Evolutionary conservation across 2,797 vertebrate genomes (phyloP).

Genomic region (Tokudaia tokunoshimensis): DNA sequence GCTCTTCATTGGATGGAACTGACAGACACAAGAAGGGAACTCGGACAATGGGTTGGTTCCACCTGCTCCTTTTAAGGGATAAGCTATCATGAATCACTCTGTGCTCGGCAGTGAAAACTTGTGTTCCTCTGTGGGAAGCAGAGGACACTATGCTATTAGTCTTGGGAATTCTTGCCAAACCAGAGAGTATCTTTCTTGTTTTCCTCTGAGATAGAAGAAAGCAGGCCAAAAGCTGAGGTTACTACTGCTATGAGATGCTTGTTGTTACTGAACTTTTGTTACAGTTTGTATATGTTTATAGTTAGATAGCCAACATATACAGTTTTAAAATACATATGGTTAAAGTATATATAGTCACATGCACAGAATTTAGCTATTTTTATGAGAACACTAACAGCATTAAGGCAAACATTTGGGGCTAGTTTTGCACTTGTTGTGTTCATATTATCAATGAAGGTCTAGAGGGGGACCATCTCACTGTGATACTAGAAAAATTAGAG

Average conservation of each 20-base stretch:
- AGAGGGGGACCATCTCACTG: not conserved
- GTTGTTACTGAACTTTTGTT: slow-evolving; percentile 60
- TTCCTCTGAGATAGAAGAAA: slow-evolving; percentile 28
- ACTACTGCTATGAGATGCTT: slow-evolving; percentile 57
- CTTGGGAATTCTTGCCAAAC: slow-evolving; percentile 59
- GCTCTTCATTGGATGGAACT: slow-evolving; percentile 59
- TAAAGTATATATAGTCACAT: not conserved
- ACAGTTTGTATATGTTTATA: not conserved
- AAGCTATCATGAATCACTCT: slow-evolving; percentile 70
- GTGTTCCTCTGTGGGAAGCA: slow-evolving; percentile 55
- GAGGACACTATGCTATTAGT: not conserved
- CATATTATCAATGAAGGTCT: not conserved
- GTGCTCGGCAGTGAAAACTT: slow-evolving; percentile 18
- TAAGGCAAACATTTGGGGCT: not conserved
- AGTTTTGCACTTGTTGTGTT: not conserved
- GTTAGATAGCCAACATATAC: not conserved
- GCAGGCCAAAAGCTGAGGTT: slow-evolving; percentile 31
- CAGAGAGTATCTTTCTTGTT: slow-evolving; percentile 53
- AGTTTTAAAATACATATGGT: not conserved
- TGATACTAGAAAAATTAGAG: not conserved
- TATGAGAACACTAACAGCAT: not conserved
- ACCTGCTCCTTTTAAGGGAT: slow-evolving; percentile 71
- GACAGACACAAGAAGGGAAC: not conserved
- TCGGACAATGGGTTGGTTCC: slow-evolving; percentile 22
- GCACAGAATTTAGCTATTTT: not conserved